Evolutionary conservation across 2,113 vertebrate genomes (phyloP).

Genomic region (Mirza zaza): DNA sequence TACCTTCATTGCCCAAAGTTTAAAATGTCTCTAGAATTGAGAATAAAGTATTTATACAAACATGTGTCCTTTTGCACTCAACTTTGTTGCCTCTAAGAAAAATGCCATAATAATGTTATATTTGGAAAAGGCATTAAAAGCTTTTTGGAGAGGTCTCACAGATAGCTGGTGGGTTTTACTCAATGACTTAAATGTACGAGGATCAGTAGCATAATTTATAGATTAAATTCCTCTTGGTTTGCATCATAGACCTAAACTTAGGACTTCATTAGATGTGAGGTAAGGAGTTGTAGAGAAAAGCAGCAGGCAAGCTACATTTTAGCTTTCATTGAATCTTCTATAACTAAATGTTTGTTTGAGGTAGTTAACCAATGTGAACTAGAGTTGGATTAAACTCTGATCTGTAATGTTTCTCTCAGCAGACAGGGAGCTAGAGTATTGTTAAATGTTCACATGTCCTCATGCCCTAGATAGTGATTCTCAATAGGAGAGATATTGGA

Average conservation of each 20-base stretch:
- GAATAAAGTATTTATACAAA: neutral
- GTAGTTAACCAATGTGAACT: neutral
- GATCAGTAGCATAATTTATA: neutral
- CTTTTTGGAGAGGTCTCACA: neutral
- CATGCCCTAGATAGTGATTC: neutral
- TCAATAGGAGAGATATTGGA: neutral
- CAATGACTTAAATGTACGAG: neutral
- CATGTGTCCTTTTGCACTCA: neutral
- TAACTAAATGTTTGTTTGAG: neutral
- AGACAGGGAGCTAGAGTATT: neutral
- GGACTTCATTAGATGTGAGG: neutral
- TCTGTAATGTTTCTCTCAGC: neutral
- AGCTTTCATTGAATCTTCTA: neutral
- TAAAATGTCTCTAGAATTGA: constrained; percentile 21
- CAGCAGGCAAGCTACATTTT: neutral
- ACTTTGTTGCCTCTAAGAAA: neutral
- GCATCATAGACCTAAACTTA: neutral
- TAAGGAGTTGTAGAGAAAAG: neutral
- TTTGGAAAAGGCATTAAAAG: constrained; percentile 5
- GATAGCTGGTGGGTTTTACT: neutral
- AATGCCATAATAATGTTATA: neutral
- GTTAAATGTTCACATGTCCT: neutral
- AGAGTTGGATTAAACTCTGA: neutral
- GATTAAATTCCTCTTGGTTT: neutral
- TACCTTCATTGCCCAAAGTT: neutral